Conservation (phyloP, 1,140 invertebrate genomes). For the Drosophila erecta region DNA sequence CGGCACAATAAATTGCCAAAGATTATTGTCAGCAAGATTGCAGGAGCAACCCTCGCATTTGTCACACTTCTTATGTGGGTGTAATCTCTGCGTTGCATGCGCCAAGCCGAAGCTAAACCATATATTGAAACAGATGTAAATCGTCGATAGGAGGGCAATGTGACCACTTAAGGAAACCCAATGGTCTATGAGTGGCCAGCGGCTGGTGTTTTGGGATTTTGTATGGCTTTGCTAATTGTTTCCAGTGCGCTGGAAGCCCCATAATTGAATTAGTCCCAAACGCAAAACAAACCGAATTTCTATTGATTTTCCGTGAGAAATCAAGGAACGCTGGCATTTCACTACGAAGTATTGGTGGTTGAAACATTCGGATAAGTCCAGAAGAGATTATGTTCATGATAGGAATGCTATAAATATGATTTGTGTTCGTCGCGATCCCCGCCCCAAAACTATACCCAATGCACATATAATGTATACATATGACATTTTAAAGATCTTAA, state of each 20-base stretch:
- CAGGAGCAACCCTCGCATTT: conserved; percentile 67
- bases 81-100: conserved; percentile 59
- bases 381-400: conserved; percentile 6
- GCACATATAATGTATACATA: too few relatives aligned
- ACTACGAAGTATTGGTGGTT: background rate
- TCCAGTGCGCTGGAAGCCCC: conserved; percentile 29
- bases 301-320: conserved; percentile 43
- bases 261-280: conserved; percentile 45
- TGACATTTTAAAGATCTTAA: too few relatives aligned
- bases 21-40: conserved; percentile 74
- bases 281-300: conserved; percentile 21
- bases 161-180: conserved; percentile 51
- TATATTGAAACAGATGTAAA: conserved; percentile 74
- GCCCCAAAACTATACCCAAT: too few relatives aligned
- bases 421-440: background rate
- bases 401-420: conserved; percentile 6
- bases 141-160: conserved; percentile 55
- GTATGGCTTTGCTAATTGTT: conserved; percentile 64
- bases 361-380: background rate
- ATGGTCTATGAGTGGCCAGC: conserved; percentile 41
- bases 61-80: conserved; percentile 48
- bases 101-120: conserved; percentile 13
- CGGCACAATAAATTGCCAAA: conserved; percentile 73
- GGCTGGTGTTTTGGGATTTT: conserved; percentile 5
- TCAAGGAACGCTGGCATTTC: conserved; percentile 14